Conservation (phyloP, 2,797 vertebrate species). For the Sebastiscus tertius region DNA sequence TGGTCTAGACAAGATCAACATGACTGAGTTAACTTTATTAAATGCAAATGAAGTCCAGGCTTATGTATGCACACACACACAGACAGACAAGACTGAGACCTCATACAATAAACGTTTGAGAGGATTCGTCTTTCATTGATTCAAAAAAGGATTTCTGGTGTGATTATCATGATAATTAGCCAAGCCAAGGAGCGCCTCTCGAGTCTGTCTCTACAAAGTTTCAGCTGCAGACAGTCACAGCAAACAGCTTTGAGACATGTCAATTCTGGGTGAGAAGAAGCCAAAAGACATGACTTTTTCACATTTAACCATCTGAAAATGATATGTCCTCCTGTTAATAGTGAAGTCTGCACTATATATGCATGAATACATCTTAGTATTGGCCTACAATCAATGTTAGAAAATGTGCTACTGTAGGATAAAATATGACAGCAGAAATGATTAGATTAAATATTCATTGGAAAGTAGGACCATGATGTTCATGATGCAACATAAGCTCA, state of each 20-base stretch:
- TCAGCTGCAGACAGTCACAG: slow-evolving; percentile 36
- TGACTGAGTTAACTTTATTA: slow-evolving; percentile 53
- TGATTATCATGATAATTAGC: slow-evolving; percentile 79
- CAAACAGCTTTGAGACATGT: slow-evolving; percentile 21
- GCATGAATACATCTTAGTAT: background rate
- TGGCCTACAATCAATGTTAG: background rate
- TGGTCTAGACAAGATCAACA: slow-evolving; percentile 48
- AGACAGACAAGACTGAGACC: slow-evolving; percentile 39
- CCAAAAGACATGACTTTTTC: background rate
- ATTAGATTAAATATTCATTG: background rate
- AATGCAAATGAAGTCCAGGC: slow-evolving; percentile 59
- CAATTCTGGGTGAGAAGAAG: slow-evolving; percentile 10
- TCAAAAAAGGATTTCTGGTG: slow-evolving; percentile 66
- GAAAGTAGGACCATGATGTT: background rate
- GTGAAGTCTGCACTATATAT: background rate
- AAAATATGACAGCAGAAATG: background rate
- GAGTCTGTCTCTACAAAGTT: slow-evolving; percentile 47
- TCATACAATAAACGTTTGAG: slow-evolving; percentile 50
- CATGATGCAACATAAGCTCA: background rate
- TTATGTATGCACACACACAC: background rate
- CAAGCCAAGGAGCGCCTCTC: slow-evolving; percentile 49
- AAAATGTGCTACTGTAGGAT: background rate
- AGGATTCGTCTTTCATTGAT: slow-evolving; percentile 59
- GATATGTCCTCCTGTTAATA: background rate
- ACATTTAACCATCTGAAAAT: slow-evolving; percentile 1